A percentile compares a stretch with the other conserved stretches of the same genome.
phyloP scores from a whole-genome alignment of 2,797 vertebrate species.

The Lerista edwardsae region DNA sequence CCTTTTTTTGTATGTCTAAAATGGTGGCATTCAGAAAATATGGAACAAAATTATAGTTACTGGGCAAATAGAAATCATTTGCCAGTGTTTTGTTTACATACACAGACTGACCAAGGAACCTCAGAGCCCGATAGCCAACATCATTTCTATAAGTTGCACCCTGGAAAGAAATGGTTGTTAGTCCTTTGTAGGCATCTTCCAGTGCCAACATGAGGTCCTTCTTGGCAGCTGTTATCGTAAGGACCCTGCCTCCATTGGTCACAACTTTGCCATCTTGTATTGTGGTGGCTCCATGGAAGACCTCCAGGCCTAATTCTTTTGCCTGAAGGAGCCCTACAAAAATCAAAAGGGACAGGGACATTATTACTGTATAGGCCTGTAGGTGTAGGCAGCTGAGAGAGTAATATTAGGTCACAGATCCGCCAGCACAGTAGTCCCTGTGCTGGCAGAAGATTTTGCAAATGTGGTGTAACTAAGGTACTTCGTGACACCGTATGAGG shows the following conservation, averaged over 20 bases:
- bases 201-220: slow-evolving; percentile 79
- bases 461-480: too few relatives aligned
- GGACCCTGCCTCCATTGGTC: slow-evolving; percentile 84
- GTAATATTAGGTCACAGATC: too few relatives aligned
- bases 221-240: slow-evolving; percentile 82
- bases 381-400: neutral
- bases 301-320: slow-evolving; percentile 79
- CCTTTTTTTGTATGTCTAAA: neutral
- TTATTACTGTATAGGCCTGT: slow-evolving; percentile 1
- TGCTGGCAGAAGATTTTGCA: too few relatives aligned
- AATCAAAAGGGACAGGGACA: neutral
- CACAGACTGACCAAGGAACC: slow-evolving; percentile 74
- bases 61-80: slow-evolving; percentile 12
- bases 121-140: slow-evolving; percentile 80
- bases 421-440: too few relatives aligned
- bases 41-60: neutral
- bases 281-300: slow-evolving; percentile 84
- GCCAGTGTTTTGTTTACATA: slow-evolving; percentile 56
- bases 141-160: slow-evolving; percentile 82
- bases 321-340: slow-evolving; percentile 79
- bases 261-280: slow-evolving; percentile 78
- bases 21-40: neutral
- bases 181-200: slow-evolving; percentile 78
- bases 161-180: slow-evolving; percentile 78
- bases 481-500: too few relatives aligned